Evolutionary conservation across 1,140 invertebrate genomes (phyloP).

Genomic region (Latrodectus geometricus): DNA sequence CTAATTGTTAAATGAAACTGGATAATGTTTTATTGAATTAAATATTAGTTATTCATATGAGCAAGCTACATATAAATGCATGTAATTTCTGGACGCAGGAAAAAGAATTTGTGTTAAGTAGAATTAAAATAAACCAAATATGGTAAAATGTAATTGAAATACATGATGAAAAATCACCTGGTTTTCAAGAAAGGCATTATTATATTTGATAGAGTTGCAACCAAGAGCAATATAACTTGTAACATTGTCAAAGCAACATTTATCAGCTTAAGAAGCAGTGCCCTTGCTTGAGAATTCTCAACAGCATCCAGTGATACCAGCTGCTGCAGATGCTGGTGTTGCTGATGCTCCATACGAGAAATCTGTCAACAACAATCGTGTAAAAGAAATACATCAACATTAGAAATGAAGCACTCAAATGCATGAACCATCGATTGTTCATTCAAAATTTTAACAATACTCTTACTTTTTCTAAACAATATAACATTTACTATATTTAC

Average conservation of each 20-base stretch:
- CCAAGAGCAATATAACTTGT: constrained; percentile 90
- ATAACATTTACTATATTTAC: no score
- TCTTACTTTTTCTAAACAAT: no score
- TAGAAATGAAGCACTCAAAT: no score
- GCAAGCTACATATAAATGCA: no score
- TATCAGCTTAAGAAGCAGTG: constrained; percentile 92
- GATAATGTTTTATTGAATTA: no score
- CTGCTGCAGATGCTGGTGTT: constrained; percentile 84
- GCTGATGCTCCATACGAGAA: constrained; percentile 95
- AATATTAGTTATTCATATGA: no score
- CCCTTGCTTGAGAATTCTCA: constrained; percentile 92
- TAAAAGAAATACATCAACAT: background rate
- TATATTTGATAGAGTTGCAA: constrained; percentile 92
- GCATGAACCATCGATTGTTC: no score
- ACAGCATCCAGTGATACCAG: constrained; percentile 91
- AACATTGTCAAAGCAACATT: constrained; percentile 93
- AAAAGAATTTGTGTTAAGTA: no score
- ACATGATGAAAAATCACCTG: constrained; percentile 74
- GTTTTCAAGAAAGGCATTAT: constrained; percentile 94
- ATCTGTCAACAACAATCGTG: constrained; percentile 75
- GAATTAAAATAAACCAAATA: no score
- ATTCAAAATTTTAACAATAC: no score
- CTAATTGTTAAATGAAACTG: no score
- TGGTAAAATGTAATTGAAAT: background rate
- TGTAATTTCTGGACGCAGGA: no score